Conservation (phyloP, 2,113 vertebrate genomes). For the Columba livia region DNA sequence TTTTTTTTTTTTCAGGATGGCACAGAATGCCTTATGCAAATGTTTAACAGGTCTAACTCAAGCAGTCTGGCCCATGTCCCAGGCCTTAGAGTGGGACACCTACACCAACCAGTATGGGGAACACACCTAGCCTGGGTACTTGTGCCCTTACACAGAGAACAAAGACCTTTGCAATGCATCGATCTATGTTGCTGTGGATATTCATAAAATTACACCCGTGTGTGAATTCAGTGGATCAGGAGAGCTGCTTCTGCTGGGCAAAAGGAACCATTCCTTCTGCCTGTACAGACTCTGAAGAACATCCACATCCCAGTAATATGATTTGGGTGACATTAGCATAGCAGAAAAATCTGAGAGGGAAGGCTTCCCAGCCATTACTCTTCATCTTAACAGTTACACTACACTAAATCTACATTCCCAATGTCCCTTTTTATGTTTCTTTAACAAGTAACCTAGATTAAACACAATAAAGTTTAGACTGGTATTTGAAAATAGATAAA, state of each 20-base stretch:
- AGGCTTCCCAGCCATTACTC: conserved; percentile 21
- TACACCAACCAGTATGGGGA: background rate
- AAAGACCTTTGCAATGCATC: background rate
- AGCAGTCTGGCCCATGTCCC: background rate
- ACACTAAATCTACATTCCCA: conserved; percentile 34
- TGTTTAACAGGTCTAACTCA: background rate
- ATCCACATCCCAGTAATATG: background rate
- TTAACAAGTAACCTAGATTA: conserved; percentile 46
- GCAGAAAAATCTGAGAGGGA: background rate
- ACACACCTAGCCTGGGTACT: background rate
- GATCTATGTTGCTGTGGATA: background rate
- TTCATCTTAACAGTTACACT: background rate
- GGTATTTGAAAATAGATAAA: conserved; percentile 56
- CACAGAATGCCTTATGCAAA: background rate
- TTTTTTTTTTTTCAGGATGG: background rate
- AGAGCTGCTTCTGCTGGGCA: background rate
- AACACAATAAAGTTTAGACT: conserved; percentile 29
- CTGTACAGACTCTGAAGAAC: background rate
- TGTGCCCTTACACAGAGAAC: background rate
- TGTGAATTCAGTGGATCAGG: background rate
- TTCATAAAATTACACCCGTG: background rate
- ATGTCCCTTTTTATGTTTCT: conserved; percentile 33
- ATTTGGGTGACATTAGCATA: background rate
- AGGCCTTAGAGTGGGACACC: background rate
- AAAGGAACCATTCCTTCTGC: background rate